Percentiles rank a stretch among this genome's conserved stretches.
Evolutionary conservation across 2,888 invertebrate species (phyloP).

Genomic region (Caenorhabditis angaria): DNA sequence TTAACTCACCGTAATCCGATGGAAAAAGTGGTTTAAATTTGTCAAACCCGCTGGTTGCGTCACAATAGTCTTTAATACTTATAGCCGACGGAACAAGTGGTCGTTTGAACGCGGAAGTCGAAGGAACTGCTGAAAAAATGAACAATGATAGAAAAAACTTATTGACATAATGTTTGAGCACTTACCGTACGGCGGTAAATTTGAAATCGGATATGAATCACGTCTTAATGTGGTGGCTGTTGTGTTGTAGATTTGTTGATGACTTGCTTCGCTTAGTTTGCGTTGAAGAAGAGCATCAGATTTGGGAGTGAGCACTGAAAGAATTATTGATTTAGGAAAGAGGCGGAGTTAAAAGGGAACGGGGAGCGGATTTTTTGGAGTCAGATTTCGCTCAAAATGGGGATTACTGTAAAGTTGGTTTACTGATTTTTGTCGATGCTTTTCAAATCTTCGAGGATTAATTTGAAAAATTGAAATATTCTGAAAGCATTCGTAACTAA

Average conservation of each 20-base stretch:
- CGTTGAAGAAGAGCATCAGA: conserved; percentile 47
- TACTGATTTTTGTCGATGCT: no score
- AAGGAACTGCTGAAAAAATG: not conserved
- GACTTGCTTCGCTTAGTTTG: conserved; percentile 32
- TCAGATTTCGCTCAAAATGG: no score
- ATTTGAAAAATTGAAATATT: no score
- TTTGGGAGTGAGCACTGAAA: conserved; percentile 52
- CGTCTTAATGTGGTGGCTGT: not conserved
- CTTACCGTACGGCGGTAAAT: conserved; percentile 3
- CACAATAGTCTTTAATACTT: not conserved
- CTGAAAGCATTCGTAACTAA: no score
- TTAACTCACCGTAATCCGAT: not conserved
- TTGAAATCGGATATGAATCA: conserved; percentile 9
- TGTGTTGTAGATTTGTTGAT: conserved; percentile 6
- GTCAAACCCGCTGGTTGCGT: not conserved
- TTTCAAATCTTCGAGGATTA: no score
- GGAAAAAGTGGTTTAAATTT: not conserved
- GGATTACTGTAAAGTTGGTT: no score
- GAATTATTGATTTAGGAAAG: no score
- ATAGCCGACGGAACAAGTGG: not conserved
- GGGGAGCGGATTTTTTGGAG: no score
- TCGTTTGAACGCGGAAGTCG: not conserved
- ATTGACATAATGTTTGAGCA: not conserved
- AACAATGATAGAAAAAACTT: no score
- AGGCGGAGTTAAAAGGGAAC: no score